Conservation (phyloP, 1,140 invertebrate species). For the Carposina sasakii region DNA sequence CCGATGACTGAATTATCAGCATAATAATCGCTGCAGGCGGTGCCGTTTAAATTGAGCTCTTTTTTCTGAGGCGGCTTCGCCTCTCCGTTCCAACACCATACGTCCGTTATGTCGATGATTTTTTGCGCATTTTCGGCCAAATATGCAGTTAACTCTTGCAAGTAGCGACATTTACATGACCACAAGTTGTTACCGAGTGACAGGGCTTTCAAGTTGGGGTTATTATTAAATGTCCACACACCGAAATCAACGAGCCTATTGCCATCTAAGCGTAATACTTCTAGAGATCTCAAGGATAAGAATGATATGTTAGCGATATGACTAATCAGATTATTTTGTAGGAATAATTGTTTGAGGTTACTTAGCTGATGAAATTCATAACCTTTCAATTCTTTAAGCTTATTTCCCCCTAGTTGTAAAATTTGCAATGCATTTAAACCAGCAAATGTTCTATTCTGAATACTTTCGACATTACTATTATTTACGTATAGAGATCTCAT, state of each 20-base stretch:
- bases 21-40: constrained; percentile 87
- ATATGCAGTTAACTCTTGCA: constrained; percentile 89
- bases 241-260: constrained; percentile 87
- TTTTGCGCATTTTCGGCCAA: constrained; percentile 86
- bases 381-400: constrained; percentile 84
- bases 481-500: constrained; percentile 90
- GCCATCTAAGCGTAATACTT: constrained; percentile 87
- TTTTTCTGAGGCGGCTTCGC: constrained; percentile 80
- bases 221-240: constrained; percentile 85
- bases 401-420: constrained; percentile 90
- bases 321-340: constrained; percentile 89
- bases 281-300: constrained; percentile 82
- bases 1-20: constrained; percentile 87
- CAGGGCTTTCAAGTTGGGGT: constrained; percentile 80
- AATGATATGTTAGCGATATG: constrained; percentile 88
- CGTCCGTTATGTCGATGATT: constrained; percentile 82
- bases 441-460: constrained; percentile 94
- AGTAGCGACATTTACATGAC: constrained; percentile 92
- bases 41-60: constrained; percentile 85
- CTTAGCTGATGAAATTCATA: constrained; percentile 92
- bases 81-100: constrained; percentile 87
- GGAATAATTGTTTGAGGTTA: constrained; percentile 86
- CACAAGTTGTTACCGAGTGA: constrained; percentile 87
- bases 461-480: constrained; percentile 86
- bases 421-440: constrained; percentile 86